These are phyloP conservation scores for Brachypteracias leptosomus DNA, from an alignment of 2,113 vertebrate genomes.

Conservation along the genomic window DNA sequence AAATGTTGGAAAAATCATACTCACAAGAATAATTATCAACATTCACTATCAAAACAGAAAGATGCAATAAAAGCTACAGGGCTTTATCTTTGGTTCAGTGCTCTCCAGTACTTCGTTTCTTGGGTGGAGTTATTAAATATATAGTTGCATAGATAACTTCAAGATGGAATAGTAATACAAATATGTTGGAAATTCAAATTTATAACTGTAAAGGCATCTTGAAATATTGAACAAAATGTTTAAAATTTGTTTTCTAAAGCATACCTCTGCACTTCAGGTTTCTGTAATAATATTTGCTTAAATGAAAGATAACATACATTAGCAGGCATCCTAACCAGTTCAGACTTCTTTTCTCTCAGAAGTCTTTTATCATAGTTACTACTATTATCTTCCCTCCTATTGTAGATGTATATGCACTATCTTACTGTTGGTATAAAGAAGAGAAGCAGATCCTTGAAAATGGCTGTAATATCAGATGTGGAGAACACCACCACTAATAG, in stretches of 20 bases:
- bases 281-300: not conserved
- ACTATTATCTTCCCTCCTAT: not conserved
- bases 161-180: not conserved
- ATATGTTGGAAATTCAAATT: not conserved
- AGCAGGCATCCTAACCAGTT: not conserved
- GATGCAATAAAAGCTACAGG: not conserved
- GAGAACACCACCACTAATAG: not conserved
- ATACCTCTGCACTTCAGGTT: not conserved
- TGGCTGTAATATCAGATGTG: not conserved
- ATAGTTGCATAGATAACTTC: not conserved
- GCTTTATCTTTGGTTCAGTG: not conserved
- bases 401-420: not conserved
- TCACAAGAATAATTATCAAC: not conserved
- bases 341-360: not conserved
- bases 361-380: not conserved
- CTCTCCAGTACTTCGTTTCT: not conserved
- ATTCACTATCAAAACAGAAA: not conserved
- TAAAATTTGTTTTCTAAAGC: not conserved
- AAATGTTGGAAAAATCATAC: not conserved
- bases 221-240: not conserved
- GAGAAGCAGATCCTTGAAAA: not conserved
- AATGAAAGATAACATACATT: not conserved
- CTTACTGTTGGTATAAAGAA: not conserved
- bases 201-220: not conserved
- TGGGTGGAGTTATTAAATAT: not conserved